These are phyloP conservation scores for Crocodylus rhombifer DNA, from an alignment of 2,797 vertebrate species.

Conservation along the genomic window DNA sequence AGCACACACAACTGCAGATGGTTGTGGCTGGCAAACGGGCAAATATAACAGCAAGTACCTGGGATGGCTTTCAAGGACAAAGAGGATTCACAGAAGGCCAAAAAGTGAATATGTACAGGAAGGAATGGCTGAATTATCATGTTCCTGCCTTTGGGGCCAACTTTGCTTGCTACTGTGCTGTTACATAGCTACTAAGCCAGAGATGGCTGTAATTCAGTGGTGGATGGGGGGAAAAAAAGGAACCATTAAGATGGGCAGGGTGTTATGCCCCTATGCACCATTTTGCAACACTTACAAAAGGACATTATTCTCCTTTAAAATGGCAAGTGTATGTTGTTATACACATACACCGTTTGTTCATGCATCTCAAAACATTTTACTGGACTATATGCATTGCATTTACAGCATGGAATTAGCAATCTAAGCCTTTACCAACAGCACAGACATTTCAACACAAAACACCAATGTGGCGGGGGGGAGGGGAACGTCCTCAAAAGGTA, in stretches of 20 bases:
- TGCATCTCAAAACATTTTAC: neutral
- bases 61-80: neutral
- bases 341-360: neutral
- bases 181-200: neutral
- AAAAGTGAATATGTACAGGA: neutral
- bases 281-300: neutral
- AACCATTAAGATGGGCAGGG: neutral
- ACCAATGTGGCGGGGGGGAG: neutral
- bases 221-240: neutral
- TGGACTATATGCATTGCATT: neutral
- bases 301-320: neutral
- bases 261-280: neutral
- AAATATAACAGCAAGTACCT: neutral
- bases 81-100: neutral
- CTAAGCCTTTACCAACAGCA: neutral
- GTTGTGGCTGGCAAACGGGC: neutral
- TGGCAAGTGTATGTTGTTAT: rapidly evolving
- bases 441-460: neutral
- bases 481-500: rapidly evolving
- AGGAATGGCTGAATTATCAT: neutral
- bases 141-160: neutral
- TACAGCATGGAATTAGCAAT: neutral
- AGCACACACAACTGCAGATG: neutral
- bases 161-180: neutral
- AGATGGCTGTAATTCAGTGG: neutral